Base-by-base conservation (phyloP, 30 jellyfish, hydroid and myxozoan species). In the Aurelia aurita complex sp. Pacific region DNA sequence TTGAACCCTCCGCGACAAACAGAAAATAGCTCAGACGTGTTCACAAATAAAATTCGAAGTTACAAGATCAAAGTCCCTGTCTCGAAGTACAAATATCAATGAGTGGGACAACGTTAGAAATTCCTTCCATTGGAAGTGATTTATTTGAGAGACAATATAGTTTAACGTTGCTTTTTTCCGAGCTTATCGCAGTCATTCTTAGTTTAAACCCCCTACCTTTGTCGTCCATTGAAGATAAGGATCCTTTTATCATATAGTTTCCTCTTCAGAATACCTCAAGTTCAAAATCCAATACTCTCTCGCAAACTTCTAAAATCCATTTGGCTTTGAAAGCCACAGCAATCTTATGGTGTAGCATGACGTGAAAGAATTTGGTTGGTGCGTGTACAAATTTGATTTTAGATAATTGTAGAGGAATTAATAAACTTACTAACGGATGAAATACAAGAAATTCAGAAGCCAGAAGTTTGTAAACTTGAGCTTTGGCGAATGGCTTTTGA, bases 381-480 rank as follows among this genome's bases (percentile, higher is more conserved):
- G 70, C 85, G 12, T 46, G 32, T 10, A 34, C n/a, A 38, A 23
- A 75, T 76, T n/a, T 55, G 57, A 54, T 75, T 75, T 75, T 35
- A 38, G 64, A n/a, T 15, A 73, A 73, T 50, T 17, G 38, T 51
- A n/a, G 63, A 68, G 64, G 74, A 75, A 55, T 75, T 55, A 57
- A 29, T 50, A 38, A 35, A 40, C 74, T n/a, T 75, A 34, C 52
- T 61, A 46, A 6, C 57, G 57, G 57, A 46, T 46, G 57, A 46
- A 46, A 71, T 51, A 8, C 36, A 18, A 42, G 52, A 13, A 17
- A 13, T 67, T 11, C 29, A 14, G 17, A 17, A 50, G 17, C 52
- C 73, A 23, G 11, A 51, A 52, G 81, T 79, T 79, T 64, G 65
- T 65, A 46, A 79, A 79, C 89, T 79, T 79, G 35, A 8, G 89